Percentiles rank a stretch among this genome's conserved stretches.
Conservation (phyloP, 1,140 invertebrate genomes). For the Brachionus rotundiformis region DNA sequence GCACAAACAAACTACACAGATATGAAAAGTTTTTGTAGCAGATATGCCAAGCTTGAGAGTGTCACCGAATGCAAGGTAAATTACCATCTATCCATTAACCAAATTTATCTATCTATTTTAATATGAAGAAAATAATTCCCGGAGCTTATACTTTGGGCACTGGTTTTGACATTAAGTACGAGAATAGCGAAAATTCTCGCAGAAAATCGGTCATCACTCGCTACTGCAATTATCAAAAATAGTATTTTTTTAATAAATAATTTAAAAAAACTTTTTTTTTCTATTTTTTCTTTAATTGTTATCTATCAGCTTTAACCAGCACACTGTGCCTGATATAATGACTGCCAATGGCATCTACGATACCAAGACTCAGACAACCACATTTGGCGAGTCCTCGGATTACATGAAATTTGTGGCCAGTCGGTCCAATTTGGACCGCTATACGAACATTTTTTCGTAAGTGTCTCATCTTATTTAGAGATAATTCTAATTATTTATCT, state of each 20-base stretch:
- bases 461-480: too few relatives aligned
- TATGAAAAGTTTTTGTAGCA: conserved; percentile 50
- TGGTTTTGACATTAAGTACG: conserved; percentile 49
- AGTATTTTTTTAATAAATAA: conserved; percentile 6
- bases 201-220: conserved; percentile 29
- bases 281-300: not conserved
- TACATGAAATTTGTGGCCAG: conserved; percentile 50
- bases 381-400: conserved; percentile 40
- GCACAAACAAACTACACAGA: not conserved
- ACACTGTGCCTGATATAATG: conserved; percentile 50
- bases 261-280: not conserved
- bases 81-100: not conserved
- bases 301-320: conserved; percentile 2
- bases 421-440: conserved; percentile 30
- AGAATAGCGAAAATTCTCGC: conserved; percentile 50
- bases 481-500: too few relatives aligned
- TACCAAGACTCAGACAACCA: conserved; percentile 46
- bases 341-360: conserved; percentile 49
- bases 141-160: conserved; percentile 48
- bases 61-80: conserved; percentile 33
- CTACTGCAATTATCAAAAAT: conserved; percentile 51
- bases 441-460: conserved; percentile 46
- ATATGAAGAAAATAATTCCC: conserved; percentile 32
- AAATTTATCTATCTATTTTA: not conserved
- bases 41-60: conserved; percentile 17